Evolutionary conservation across 2,113 vertebrate species (phyloP).

Genomic region (Thamnophis sirtalis): DNA sequence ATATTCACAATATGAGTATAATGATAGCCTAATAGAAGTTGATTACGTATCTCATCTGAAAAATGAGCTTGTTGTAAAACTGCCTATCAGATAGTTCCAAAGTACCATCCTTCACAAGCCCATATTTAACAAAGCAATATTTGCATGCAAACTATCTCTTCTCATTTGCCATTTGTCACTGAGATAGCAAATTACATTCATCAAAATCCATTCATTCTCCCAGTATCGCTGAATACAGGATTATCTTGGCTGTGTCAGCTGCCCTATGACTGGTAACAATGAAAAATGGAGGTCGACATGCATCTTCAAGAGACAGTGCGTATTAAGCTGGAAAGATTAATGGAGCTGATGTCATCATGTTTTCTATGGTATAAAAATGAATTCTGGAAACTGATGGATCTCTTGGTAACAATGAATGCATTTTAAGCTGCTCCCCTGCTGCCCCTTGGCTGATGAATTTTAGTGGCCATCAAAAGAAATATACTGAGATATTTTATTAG

Average conservation of each 20-base stretch:
- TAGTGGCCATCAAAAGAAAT: conserved; percentile 62
- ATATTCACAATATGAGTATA: conserved; percentile 45
- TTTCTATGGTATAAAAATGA: conserved; percentile 67
- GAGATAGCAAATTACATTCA: conserved; percentile 68
- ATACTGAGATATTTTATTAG: conserved; percentile 49
- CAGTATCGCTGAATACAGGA: conserved; percentile 64
- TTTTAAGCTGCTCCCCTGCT: conserved; percentile 64
- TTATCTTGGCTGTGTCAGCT: conserved; percentile 72
- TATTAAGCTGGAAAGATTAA: conserved; percentile 70
- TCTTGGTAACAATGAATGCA: conserved; percentile 69
- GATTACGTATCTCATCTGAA: conserved; percentile 54
- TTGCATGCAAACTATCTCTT: conserved; percentile 61
- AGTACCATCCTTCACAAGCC: conserved; percentile 51
- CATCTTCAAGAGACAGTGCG: conserved; percentile 62
- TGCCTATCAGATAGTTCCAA: conserved; percentile 54
- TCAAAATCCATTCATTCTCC: conserved; percentile 68
- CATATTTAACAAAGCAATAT: conserved; percentile 61
- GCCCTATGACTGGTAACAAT: conserved; percentile 63
- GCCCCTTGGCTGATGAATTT: conserved; percentile 59
- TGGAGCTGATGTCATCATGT: conserved; percentile 61
- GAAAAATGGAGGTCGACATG: conserved; percentile 68
- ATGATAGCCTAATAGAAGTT: conserved; percentile 53
- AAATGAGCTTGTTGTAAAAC: conserved; percentile 40
- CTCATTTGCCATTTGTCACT: conserved; percentile 66
- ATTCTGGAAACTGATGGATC: conserved; percentile 66